These are phyloP conservation scores for Caenorhabditis imperialis DNA, from an alignment of 2,888 invertebrate genomes.

Conservation along the genomic window DNA sequence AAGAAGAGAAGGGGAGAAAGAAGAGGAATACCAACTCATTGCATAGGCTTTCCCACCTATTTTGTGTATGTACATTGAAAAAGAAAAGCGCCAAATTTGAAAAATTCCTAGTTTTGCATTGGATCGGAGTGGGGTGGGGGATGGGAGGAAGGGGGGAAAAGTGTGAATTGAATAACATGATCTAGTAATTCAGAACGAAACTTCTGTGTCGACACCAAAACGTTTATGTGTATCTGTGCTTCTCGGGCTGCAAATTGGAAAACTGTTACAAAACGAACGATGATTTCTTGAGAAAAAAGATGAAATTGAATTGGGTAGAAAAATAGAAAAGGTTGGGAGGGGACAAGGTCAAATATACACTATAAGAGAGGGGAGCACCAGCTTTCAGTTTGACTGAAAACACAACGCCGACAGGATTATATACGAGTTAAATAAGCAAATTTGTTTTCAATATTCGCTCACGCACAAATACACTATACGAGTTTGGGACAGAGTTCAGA, in stretches of 20 bases:
- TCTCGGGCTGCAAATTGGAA: no score
- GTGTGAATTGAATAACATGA: conserved; percentile 39
- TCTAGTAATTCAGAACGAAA: conserved; percentile 21
- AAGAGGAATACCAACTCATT: conserved; percentile 34
- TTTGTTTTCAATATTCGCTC: conserved; percentile 48
- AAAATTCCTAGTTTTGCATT: conserved; percentile 46
- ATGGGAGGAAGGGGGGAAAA: conserved; percentile 12
- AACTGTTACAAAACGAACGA: conserved; percentile 33
- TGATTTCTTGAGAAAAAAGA: conserved; percentile 1
- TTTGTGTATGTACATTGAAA: conserved; percentile 36
- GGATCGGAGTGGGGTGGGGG: background rate
- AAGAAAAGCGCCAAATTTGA: conserved; percentile 46
- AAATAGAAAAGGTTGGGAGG: conserved; percentile 6
- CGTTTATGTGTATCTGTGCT: conserved; percentile 23
- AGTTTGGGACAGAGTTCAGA: conserved; percentile 29
- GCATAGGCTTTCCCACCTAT: conserved; percentile 35
- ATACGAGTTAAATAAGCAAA: conserved; percentile 37
- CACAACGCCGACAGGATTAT: conserved; percentile 20
- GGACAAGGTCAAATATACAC: conserved; percentile 46
- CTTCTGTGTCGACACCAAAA: conserved; percentile 43
- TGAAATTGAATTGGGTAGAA: no score
- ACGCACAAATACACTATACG: conserved; percentile 38
- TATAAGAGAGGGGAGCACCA: conserved; percentile 4
- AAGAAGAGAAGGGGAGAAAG: conserved; percentile 3
- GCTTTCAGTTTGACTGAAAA: conserved; percentile 47